Evolutionary conservation across 37 sponge, comb jelly and placozoan species (phyloP).

Genomic region (Dysidea cf. avara): DNA sequence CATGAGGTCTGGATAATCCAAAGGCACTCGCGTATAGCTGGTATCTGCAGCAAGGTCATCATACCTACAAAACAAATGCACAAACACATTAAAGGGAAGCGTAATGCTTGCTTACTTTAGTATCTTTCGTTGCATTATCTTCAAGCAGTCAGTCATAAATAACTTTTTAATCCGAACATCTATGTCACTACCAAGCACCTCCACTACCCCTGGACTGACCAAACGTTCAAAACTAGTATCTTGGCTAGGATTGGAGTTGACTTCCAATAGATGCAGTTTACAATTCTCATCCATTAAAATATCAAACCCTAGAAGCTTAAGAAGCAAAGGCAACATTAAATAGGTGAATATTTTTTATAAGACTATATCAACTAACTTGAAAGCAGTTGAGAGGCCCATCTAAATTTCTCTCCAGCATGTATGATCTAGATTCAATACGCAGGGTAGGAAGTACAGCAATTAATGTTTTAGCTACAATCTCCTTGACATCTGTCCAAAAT

Average conservation of each 20-base stretch:
- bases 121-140: conserved; percentile 1
- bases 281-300: conserved; percentile 51
- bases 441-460: conserved; percentile 36
- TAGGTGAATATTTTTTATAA: not conserved
- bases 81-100: not conserved
- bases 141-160: conserved; percentile 9
- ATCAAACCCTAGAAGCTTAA: conserved; percentile 58
- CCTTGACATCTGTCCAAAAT: conserved; percentile 44
- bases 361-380: conserved; percentile 1
- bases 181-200: conserved; percentile 16
- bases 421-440: conserved; percentile 23
- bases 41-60: not conserved
- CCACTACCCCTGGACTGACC: conserved; percentile 29
- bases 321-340: not conserved
- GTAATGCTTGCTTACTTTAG: not conserved
- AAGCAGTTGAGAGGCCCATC: conserved; percentile 10
- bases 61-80: not conserved
- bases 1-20: not conserved
- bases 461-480: conserved; percentile 44
- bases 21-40: not conserved
- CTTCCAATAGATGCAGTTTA: conserved; percentile 49
- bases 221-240: conserved; percentile 36
- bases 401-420: conserved; percentile 6
- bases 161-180: conserved; percentile 30
- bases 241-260: conserved; percentile 60